Percentiles rank a stretch among this genome's conserved stretches.
These are phyloP conservation scores for Euura saliciscinereae DNA, from an alignment of 1,140 invertebrate species.

Conservation along the genomic window DNA sequence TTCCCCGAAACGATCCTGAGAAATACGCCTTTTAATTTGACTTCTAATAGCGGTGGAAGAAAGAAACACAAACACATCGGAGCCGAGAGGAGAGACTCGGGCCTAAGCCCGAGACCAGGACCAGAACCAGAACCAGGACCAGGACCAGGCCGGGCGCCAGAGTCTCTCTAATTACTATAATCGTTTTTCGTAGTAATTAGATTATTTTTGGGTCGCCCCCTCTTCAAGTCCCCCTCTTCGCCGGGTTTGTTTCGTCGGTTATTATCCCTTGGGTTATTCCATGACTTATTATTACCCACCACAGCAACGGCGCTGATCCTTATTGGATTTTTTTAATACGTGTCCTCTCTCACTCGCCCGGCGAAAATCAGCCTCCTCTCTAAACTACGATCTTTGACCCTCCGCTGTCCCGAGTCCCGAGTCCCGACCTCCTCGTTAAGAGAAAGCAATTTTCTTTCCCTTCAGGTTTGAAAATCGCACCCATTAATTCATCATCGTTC, in stretches of 20 bases:
- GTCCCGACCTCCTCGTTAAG: too few relatives aligned
- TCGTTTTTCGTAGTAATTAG: slow-evolving; percentile 56
- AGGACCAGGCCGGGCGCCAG: not conserved
- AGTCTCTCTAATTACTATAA: slow-evolving; percentile 49
- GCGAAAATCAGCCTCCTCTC: too few relatives aligned
- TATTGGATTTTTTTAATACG: slow-evolving; percentile 12
- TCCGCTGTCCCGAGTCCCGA: too few relatives aligned
- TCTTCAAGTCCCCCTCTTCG: slow-evolving; percentile 32
- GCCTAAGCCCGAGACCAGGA: not conserved
- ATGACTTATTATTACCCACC: slow-evolving; percentile 48
- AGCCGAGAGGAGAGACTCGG: not conserved
- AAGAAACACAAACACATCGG: slow-evolving; percentile 4
- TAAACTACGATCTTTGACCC: too few relatives aligned
- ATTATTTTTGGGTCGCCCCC: slow-evolving; percentile 47
- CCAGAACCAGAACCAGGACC: not conserved
- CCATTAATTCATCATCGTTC: too few relatives aligned
- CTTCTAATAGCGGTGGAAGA: slow-evolving; percentile 13
- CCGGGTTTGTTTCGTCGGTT: slow-evolving; percentile 11
- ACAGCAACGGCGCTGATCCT: slow-evolving; percentile 35
- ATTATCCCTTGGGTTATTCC: slow-evolving; percentile 2
- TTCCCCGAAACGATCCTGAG: slow-evolving; percentile 18
- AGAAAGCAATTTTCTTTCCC: too few relatives aligned
- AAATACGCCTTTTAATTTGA: slow-evolving; percentile 51
- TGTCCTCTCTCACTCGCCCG: too few relatives aligned
- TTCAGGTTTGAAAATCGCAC: too few relatives aligned